A percentile compares a stretch with the other conserved stretches of the same genome.
These are phyloP conservation scores for Pimephales promelas DNA, from an alignment of 2,113 vertebrate species.

Conservation along the genomic window DNA sequence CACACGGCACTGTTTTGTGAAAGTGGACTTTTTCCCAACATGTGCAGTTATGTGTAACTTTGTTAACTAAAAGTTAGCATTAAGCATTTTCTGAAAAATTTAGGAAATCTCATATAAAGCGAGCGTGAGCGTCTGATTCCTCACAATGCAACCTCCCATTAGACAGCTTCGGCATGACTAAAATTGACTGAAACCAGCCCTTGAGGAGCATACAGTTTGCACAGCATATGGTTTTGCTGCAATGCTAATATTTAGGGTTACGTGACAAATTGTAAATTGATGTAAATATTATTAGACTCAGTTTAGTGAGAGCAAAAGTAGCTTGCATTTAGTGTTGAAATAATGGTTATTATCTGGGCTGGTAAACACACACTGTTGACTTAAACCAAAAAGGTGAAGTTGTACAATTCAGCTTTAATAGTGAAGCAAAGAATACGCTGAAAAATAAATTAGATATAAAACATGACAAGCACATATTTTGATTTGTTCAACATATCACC, in stretches of 20 bases:
- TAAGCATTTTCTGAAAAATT: not conserved
- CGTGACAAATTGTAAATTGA: not conserved
- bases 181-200: not conserved
- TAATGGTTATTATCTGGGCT: not conserved
- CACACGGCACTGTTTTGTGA: no score
- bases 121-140: not conserved
- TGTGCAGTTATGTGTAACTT: not conserved
- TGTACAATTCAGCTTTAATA: conserved; percentile 78
- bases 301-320: not conserved
- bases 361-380: conserved; percentile 2
- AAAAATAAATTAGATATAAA: conserved; percentile 85
- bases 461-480: conserved; percentile 77
- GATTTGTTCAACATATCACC: conserved; percentile 72
- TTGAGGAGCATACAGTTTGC: not conserved
- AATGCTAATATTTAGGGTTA: conserved; percentile 5
- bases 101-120: not conserved
- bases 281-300: not conserved
- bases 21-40: no score
- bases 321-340: conserved; percentile 7
- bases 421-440: conserved; percentile 77
- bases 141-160: not conserved
- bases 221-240: conserved; percentile 15
- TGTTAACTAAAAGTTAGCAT: not conserved
- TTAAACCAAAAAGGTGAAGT: conserved; percentile 30
- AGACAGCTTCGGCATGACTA: not conserved